Conservation (phyloP, 2,113 vertebrate genomes). For the Poeciliopsis prolifica region DNA sequence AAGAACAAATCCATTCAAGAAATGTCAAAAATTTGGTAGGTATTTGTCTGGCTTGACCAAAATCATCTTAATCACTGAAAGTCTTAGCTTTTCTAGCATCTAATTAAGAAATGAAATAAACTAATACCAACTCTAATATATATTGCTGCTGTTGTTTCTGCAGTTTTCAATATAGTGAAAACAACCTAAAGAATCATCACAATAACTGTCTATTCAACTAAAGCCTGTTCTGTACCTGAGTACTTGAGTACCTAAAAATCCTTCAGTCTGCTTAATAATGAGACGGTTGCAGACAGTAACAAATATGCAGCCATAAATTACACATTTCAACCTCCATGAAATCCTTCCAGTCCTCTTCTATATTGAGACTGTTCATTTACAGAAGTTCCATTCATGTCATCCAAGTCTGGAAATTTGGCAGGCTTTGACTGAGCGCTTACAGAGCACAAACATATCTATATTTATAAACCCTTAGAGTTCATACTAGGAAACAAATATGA, state of each 20-base stretch:
- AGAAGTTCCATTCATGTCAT: neutral
- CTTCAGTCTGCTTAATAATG: neutral
- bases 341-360: neutral
- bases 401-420: neutral
- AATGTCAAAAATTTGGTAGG: too few species aligned
- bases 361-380: neutral
- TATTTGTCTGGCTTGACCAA: too few species aligned
- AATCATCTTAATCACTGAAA: too few species aligned
- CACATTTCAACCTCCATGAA: neutral
- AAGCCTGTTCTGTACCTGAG: neutral
- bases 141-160: too few species aligned
- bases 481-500: neutral
- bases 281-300: neutral
- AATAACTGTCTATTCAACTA: neutral
- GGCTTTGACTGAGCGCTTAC: neutral
- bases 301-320: neutral
- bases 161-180: too few species aligned
- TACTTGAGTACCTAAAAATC: neutral
- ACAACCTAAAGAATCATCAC: neutral
- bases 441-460: neutral
- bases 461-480: neutral
- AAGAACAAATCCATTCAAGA: too few species aligned
- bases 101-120: too few species aligned
- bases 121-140: too few species aligned
- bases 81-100: too few species aligned